Evolutionary conservation across 2,113 vertebrate genomes (phyloP), one percentile per base, ranked within the genome.

Genomic region (Paralichthys olivaceus): DNA sequence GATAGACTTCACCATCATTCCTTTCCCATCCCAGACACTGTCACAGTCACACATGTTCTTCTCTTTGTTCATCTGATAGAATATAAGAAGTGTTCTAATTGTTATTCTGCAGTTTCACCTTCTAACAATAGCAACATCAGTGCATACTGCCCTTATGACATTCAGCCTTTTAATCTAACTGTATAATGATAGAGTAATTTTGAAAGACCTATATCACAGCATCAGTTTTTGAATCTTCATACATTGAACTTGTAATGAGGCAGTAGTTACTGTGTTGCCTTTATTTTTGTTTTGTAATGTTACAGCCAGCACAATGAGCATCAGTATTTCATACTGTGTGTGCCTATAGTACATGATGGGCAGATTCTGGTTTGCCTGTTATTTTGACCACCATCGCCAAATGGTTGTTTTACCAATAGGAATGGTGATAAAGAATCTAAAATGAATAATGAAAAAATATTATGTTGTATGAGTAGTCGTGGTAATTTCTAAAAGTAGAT

Each of bases 11-110:
- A 59, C 32, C n/a, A 25, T 34, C 56, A 0, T 45, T 55, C 22
- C 69, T 65, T 59, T 61, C 55, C 60, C 47, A 11, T 23, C 45
- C 25, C 29, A 55, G 26, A 75, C 79, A 28, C 47, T 4, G 51
- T 59, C 61, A 84, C 29, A 49, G 2, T 64, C 63, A 40, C 54
- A 37, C 23, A 32, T 26, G 57, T 34, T 53, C 54, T 56, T 58
- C 63, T 25, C 17, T 61, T 29, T 43, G 23, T 77, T 53, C 13
- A 29, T 54, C 51, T 68, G 32, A 43, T 64, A 79, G 22, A 68
- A 65, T 68, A 5, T 34, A 22, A 40, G 9, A 4, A 63, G 1
- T 25, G 11, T 56, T 81, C 56, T 3, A n/a, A 25, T 29, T 32
- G n/a, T 34, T 3, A 29, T 1, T 40, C 49, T 61, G 34, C 25